Evolutionary conservation across 2,888 invertebrate species (phyloP).

Genomic region (Steinernema hermaphroditum): DNA sequence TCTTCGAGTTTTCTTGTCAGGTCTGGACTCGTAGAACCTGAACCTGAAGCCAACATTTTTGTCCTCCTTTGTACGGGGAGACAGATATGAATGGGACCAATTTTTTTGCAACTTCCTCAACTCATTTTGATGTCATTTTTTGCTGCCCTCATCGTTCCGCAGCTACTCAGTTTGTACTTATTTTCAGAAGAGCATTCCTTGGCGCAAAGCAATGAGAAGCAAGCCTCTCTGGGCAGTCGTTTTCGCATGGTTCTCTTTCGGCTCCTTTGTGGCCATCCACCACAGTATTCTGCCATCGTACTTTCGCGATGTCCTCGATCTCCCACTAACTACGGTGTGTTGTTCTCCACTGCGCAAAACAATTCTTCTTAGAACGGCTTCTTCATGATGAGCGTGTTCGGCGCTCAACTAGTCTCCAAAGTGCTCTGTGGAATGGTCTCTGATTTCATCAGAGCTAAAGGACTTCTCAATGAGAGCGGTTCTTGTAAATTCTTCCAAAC

Average conservation of each 20-base stretch:
- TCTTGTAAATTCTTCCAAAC: constrained; percentile 2
- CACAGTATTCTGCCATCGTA: constrained; percentile 1
- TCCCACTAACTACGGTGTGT: neutral
- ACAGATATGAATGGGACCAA: no score
- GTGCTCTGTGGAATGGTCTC: constrained; percentile 1
- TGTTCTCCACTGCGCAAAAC: neutral
- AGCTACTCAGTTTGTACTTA: no score
- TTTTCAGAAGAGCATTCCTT: neutral
- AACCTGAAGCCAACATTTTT: no score
- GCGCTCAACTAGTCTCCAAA: neutral
- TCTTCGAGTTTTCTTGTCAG: no score
- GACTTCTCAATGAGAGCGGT: neutral
- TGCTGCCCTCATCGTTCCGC: no score
- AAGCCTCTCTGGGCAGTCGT: neutral
- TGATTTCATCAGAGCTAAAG: neutral
- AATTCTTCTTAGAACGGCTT: neutral
- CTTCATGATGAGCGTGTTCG: neutral
- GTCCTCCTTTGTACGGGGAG: no score
- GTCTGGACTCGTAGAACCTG: no score
- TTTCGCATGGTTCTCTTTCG: neutral
- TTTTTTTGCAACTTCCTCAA: no score
- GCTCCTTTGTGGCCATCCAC: constrained; percentile 1
- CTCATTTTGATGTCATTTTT: no score
- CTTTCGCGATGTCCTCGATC: constrained; percentile 1
- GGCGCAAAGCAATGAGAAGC: neutral